These are phyloP conservation scores for Piaya cayana DNA, from an alignment of 2,113 vertebrate species.

Conservation along the genomic window DNA sequence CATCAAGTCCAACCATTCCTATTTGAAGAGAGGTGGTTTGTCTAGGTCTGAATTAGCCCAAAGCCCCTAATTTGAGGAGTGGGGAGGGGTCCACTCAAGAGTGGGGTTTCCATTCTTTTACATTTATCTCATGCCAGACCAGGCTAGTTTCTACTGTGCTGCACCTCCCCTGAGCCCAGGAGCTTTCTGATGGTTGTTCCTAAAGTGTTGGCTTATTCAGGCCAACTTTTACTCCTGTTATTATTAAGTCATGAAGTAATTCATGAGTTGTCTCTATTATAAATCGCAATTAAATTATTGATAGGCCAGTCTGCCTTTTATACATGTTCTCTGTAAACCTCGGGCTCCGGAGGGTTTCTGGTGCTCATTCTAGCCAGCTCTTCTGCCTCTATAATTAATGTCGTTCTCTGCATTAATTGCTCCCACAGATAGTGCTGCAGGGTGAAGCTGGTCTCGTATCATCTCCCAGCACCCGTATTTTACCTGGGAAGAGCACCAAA, in stretches of 20 bases:
- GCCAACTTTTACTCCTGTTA: background rate
- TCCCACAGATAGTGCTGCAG: background rate
- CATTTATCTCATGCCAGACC: background rate
- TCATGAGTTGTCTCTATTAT: constrained; percentile 13
- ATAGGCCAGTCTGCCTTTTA: constrained; percentile 6
- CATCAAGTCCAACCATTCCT: no score
- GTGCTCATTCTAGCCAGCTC: background rate
- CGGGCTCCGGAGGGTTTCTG: constrained; percentile 2
- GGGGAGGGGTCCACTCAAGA: background rate
- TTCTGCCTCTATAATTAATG: constrained; percentile 26
- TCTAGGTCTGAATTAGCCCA: background rate
- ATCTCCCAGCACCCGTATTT: background rate
- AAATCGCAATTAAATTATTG: constrained; percentile 44
- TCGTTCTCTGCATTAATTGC: background rate
- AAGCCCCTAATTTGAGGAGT: background rate
- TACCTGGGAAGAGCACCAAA: background rate
- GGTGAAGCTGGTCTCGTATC: background rate
- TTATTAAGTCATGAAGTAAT: constrained; percentile 34
- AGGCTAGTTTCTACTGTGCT: background rate
- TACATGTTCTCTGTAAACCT: background rate
- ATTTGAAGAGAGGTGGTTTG: background rate
- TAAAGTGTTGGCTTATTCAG: background rate
- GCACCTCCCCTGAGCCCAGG: background rate
- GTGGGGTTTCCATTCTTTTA: background rate
- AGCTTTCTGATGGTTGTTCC: background rate